These are phyloP conservation scores for Tupiocoris notatus DNA, from an alignment of 2,888 invertebrate genomes.

Conservation along the genomic window DNA sequence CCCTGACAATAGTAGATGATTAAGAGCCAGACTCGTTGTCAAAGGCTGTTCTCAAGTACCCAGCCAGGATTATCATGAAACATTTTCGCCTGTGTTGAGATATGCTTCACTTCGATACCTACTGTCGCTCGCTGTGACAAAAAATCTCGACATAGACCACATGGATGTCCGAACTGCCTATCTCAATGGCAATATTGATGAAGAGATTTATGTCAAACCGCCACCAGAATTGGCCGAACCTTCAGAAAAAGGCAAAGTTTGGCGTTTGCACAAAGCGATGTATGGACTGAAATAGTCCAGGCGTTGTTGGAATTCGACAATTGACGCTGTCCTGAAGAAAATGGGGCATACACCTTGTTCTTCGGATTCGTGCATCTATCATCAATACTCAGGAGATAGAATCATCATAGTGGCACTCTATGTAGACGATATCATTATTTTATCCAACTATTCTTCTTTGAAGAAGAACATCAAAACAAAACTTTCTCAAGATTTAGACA, in stretches of 20 bases:
- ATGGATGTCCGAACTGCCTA: background rate
- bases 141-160: background rate
- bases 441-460: background rate
- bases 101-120: background rate
- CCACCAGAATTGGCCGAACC: background rate
- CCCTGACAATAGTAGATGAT: background rate
- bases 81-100: constrained; percentile 22
- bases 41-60: constrained; percentile 49
- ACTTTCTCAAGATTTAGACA: background rate
- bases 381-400: background rate
- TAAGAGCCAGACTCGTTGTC: constrained; percentile 50
- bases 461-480: background rate
- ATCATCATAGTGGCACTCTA: background rate
- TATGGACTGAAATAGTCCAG: background rate
- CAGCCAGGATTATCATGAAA: constrained; percentile 31
- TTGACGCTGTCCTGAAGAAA: background rate
- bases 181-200: background rate
- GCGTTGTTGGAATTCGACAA: background rate
- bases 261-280: background rate
- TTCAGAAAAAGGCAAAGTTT: background rate
- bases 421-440: background rate
- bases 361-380: background rate
- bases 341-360: background rate
- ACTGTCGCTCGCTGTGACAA: background rate
- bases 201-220: background rate